Evolutionary conservation across 2,113 vertebrate genomes (phyloP).

Genomic region (Varanus komodoensis): DNA sequence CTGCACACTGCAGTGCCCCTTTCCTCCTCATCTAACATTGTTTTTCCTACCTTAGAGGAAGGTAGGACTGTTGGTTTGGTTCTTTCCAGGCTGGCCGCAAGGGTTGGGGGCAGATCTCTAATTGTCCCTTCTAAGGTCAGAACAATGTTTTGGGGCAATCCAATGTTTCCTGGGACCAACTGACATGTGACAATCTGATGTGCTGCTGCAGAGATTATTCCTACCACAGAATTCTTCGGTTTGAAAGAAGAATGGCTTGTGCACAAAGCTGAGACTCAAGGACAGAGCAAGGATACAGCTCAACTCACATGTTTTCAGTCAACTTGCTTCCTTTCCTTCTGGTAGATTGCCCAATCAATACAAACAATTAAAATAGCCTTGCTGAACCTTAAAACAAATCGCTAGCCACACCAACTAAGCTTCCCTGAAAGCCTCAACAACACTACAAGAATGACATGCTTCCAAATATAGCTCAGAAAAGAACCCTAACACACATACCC

Average conservation of each 20-base stretch:
- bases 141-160: no score
- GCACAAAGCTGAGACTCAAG: not conserved
- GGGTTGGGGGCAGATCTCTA: no score
- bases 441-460: not conserved
- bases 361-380: not conserved
- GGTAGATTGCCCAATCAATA: not conserved
- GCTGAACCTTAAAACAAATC: not conserved
- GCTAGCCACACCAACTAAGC: not conserved
- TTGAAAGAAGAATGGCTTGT: not conserved
- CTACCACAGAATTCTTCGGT: not conserved
- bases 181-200: not conserved
- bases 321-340: not conserved
- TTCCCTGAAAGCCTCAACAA: not conserved
- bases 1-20: no score
- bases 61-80: no score
- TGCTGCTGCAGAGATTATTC: not conserved
- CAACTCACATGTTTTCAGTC: not conserved
- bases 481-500: slow-evolving; percentile 76
- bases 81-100: no score
- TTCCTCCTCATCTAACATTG: no score
- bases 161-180: not conserved
- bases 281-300: not conserved
- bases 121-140: no score
- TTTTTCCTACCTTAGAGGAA: no score
- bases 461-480: not conserved